Conservation (phyloP, 2,113 vertebrate genomes). For the Speoplatyrhinus poulsoni region DNA sequence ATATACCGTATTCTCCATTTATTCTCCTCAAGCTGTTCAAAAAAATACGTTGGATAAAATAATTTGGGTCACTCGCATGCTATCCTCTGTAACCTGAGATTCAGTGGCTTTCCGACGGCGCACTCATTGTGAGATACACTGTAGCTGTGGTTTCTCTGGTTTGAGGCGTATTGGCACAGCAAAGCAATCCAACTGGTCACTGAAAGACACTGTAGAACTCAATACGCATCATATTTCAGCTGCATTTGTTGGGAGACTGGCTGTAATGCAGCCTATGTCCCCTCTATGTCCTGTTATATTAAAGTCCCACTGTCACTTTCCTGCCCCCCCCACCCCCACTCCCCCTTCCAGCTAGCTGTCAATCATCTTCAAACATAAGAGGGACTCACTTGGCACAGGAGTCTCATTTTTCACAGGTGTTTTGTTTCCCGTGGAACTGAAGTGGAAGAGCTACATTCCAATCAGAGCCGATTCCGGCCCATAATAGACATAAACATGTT, state of each 20-base stretch:
- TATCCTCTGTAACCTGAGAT: conserved; percentile 31
- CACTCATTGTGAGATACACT: conserved; percentile 12
- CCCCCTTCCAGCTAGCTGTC: not conserved
- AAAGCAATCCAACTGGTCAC: conserved; percentile 16
- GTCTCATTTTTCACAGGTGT: conserved; percentile 12
- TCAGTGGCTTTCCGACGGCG: not conserved
- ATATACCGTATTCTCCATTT: too few relatives aligned
- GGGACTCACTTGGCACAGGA: conserved; percentile 11
- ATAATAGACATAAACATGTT: too few relatives aligned
- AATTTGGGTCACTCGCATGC: not conserved
- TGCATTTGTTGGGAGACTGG: conserved; percentile 2
- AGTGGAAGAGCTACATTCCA: conserved; percentile 61
- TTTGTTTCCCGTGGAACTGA: conserved; percentile 12
- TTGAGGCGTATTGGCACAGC: conserved; percentile 15
- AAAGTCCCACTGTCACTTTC: not conserved
- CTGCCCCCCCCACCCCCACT: not conserved
- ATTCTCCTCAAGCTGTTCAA: not conserved
- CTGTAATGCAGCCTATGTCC: not conserved
- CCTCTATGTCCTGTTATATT: not conserved
- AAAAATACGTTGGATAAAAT: not conserved
- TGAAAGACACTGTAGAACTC: conserved; percentile 10
- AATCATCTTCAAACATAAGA: not conserved
- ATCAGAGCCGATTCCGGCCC: not conserved
- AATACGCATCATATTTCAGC: conserved; percentile 10
- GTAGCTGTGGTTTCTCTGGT: conserved; percentile 23